Conservation (phyloP, 2,888 invertebrate species). For the Aleiodes alternator region DNA sequence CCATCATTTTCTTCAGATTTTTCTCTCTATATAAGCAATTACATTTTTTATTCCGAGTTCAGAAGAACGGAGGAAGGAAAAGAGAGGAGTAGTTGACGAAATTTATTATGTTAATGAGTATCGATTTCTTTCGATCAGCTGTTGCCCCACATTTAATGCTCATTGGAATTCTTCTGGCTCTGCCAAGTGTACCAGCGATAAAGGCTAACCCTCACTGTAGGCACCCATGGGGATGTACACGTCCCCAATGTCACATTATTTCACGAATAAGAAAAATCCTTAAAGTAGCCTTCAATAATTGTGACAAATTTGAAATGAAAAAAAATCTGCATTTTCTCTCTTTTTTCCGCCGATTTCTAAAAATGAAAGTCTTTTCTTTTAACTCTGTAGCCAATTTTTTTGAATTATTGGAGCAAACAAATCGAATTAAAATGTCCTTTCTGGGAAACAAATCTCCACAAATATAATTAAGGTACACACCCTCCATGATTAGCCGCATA, state of each 20-base stretch:
- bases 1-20: too few species aligned
- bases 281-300: background rate
- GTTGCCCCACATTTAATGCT: conserved; percentile 68
- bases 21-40: too few species aligned
- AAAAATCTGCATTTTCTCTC: background rate
- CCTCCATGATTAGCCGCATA: conserved; percentile 37
- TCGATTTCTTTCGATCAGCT: conserved; percentile 69
- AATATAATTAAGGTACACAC: conserved; percentile 23
- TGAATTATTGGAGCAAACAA: background rate
- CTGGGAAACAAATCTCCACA: conserved; percentile 17
- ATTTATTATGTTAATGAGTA: conserved; percentile 60
- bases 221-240: conserved; percentile 63
- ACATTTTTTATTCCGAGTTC: too few species aligned
- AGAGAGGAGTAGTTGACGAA: conserved; percentile 10
- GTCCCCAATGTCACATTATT: conserved; percentile 29
- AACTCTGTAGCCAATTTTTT: background rate
- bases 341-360: background rate
- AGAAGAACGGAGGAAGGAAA: conserved; percentile 24
- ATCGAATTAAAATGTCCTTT: conserved; percentile 19
- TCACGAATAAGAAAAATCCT: too few species aligned
- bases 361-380: background rate
- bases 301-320: background rate
- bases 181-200: conserved; percentile 58
- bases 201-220: conserved; percentile 61
- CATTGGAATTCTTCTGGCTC: conserved; percentile 59